Evolutionary conservation across 2,797 vertebrate genomes (phyloP).

Genomic region (Acrossocheilus wenchowensis): DNA sequence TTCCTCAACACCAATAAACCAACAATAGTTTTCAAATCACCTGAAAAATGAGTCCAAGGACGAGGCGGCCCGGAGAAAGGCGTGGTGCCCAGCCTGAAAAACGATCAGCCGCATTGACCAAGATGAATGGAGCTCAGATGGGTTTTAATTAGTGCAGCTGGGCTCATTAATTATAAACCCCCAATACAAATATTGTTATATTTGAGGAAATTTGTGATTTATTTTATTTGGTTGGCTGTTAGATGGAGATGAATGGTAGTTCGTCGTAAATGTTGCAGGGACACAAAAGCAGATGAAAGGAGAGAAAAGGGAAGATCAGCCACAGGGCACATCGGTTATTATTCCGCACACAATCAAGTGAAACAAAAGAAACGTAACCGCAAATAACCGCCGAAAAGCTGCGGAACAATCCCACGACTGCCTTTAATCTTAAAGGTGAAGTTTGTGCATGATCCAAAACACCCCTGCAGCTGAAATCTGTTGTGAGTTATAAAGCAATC

Average conservation of each 20-base stretch:
- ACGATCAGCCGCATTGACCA: constrained; percentile 88
- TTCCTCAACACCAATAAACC: constrained; percentile 78
- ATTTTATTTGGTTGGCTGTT: constrained; percentile 96
- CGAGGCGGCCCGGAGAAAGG: constrained; percentile 78
- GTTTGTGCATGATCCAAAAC: constrained; percentile 44
- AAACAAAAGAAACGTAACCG: constrained; percentile 67
- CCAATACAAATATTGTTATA: constrained; percentile 99
- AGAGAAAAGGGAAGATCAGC: constrained; percentile 65
- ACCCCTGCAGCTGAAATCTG: constrained; percentile 26
- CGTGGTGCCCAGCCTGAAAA: constrained; percentile 82
- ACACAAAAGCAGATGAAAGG: constrained; percentile 73
- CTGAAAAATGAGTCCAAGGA: constrained; percentile 87
- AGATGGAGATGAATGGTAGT: constrained; percentile 98
- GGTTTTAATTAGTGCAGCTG: constrained; percentile 99
- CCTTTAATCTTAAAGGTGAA: constrained; percentile 49
- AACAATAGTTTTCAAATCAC: constrained; percentile 79
- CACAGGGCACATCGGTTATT: constrained; percentile 80
- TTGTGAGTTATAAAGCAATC: constrained; percentile 26
- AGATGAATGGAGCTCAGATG: constrained; percentile 99
- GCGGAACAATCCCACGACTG: constrained; percentile 63
- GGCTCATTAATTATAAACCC: constrained; percentile 97
- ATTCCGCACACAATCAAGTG: constrained; percentile 84
- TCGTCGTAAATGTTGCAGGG: constrained; percentile 84
- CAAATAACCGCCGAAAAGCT: constrained; percentile 54
- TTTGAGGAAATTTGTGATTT: constrained; percentile 99